Evolutionary conservation across 2,888 invertebrate species (phyloP).

Genomic region (Limnephilus lunatus): DNA sequence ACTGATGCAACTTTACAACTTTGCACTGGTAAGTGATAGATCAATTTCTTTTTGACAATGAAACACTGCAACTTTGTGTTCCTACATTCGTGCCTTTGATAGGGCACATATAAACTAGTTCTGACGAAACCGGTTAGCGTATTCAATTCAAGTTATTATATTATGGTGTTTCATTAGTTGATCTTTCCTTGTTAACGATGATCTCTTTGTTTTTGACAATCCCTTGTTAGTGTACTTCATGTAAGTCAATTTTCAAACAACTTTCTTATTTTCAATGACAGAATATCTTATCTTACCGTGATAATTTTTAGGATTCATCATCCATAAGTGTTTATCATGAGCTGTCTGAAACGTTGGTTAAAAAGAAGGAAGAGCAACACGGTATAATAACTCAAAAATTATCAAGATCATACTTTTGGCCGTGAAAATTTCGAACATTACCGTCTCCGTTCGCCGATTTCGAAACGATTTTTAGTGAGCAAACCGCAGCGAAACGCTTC

Average conservation of each 20-base stretch:
- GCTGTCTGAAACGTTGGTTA: no score
- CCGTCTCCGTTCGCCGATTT: not conserved
- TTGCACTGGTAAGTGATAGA: not conserved
- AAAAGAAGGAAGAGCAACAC: no score
- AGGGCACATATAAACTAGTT: not conserved
- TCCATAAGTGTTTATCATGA: no score
- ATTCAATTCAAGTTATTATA: no score
- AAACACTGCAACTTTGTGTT: not conserved
- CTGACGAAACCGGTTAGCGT: not conserved
- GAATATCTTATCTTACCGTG: not conserved
- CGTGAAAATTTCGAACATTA: no score
- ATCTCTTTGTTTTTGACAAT: not conserved
- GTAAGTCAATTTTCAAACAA: not conserved
- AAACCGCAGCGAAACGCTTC: slow-evolving; percentile 21
- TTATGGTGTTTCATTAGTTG: no score
- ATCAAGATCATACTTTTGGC: no score
- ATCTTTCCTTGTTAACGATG: not conserved
- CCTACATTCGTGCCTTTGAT: not conserved
- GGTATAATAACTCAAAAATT: no score
- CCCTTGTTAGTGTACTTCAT: not conserved
- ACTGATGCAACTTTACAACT: not conserved
- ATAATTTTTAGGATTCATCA: no score
- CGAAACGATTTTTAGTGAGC: slow-evolving; percentile 8
- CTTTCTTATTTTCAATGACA: not conserved
- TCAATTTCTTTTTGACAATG: not conserved